phyloP scores from a whole-genome alignment of 1,140 invertebrate species.

The Xylocopa sonorina region DNA sequence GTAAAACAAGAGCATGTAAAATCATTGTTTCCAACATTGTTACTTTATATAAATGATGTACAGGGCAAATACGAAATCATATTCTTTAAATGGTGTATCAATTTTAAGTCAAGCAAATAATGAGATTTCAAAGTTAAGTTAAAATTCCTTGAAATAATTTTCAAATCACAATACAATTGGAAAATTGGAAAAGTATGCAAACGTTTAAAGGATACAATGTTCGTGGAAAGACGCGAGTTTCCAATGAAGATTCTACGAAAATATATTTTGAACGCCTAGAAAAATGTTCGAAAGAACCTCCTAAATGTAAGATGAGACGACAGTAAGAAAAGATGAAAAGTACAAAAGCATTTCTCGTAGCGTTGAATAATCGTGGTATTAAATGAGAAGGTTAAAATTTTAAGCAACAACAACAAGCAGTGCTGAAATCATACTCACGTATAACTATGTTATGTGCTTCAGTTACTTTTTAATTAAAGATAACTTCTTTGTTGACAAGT shows the following conservation, averaged over 20 bases:
- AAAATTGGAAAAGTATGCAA: not conserved
- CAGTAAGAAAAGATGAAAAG: constrained; percentile 30
- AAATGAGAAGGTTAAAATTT: constrained; percentile 26
- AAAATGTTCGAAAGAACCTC: not conserved
- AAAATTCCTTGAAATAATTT: not conserved
- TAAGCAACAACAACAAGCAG: not conserved
- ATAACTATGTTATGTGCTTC: constrained; percentile 36
- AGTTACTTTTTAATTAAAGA: constrained; percentile 46
- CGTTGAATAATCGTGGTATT: constrained; percentile 15
- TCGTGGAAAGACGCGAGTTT: not conserved
- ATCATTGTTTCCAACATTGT: not conserved
- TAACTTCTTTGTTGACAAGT: constrained; percentile 69
- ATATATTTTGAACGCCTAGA: not conserved
- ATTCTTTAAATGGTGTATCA: not conserved
- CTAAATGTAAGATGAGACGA: not conserved
- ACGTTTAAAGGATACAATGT: not conserved
- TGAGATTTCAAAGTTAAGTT: not conserved
- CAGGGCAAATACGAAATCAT: not conserved
- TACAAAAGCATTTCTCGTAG: constrained; percentile 5
- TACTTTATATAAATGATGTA: not conserved
- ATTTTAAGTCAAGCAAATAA: not conserved
- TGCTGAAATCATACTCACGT: constrained; percentile 49
- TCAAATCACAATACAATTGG: not conserved
- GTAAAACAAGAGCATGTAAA: not conserved
- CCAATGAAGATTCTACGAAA: not conserved